These are phyloP conservation scores for Craseonycteris thonglongyai DNA, from an alignment of 2,113 vertebrate species.

Conservation along the genomic window DNA sequence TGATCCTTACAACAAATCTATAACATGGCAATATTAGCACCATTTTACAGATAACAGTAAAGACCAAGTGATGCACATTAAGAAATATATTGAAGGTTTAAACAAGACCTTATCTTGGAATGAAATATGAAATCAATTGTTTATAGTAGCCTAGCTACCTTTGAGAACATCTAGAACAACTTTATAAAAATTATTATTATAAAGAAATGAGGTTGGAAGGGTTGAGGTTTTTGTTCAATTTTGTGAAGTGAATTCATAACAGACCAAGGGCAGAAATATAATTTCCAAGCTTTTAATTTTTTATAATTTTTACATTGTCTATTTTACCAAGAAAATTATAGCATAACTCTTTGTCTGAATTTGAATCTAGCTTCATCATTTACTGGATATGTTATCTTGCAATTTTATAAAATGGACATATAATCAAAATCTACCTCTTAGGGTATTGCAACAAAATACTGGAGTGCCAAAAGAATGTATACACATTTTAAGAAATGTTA, in stretches of 20 bases:
- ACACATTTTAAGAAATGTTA: too few relatives aligned
- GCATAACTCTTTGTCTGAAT: not conserved
- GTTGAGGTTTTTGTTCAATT: not conserved
- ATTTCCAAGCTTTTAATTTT: not conserved
- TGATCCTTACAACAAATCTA: not conserved
- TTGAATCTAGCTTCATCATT: not conserved
- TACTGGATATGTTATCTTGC: not conserved
- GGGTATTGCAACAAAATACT: not conserved
- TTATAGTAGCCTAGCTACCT: not conserved
- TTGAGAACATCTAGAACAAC: not conserved
- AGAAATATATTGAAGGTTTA: not conserved
- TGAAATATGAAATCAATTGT: not conserved
- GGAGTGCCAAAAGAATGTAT: too few relatives aligned
- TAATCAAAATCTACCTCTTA: not conserved
- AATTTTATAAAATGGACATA: not conserved
- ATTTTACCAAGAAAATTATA: not conserved
- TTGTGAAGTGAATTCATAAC: not conserved
- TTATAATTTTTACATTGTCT: not conserved
- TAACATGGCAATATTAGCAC: slow-evolving; percentile 13
- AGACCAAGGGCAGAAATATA: not conserved
- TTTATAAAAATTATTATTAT: not conserved
- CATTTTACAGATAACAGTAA: not conserved
- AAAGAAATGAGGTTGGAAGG: not conserved
- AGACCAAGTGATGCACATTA: not conserved
- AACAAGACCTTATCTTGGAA: not conserved